phyloP scores from a whole-genome alignment of 2,888 invertebrate species.

The Caenorhabditis panamensis region DNA sequence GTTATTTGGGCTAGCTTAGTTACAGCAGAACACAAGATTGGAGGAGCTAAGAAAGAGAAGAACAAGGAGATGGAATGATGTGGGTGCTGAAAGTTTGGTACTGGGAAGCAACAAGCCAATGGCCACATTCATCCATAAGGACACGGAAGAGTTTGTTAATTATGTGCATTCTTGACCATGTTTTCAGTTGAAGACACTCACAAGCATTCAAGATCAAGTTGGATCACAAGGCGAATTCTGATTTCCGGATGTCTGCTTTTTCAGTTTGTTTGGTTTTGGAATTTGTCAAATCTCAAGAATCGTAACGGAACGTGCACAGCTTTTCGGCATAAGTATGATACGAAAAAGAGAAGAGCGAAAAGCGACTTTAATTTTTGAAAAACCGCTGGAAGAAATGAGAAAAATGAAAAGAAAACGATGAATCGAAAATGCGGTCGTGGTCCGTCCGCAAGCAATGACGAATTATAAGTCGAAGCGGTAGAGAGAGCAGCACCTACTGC shows the following conservation, averaged over 20 bases:
- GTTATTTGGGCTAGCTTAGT: background rate
- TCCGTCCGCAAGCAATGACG: constrained; percentile 29
- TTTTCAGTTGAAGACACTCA: constrained; percentile 3
- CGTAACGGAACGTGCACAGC: too few relatives aligned
- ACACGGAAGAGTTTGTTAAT: constrained; percentile 8
- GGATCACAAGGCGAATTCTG: background rate
- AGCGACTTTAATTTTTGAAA: constrained; percentile 1
- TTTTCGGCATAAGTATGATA: too few relatives aligned
- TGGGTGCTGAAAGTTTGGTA: background rate
- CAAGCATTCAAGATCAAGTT: constrained; percentile 1
- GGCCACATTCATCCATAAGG: background rate
- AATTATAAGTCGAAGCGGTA: constrained; percentile 35
- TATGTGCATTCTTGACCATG: constrained; percentile 36
- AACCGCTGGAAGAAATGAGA: constrained; percentile 32
- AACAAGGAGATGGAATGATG: background rate
- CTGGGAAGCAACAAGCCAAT: background rate
- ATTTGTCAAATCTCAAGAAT: too few relatives aligned
- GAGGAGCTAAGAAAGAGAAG: background rate
- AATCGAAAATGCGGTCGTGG: constrained; percentile 48
- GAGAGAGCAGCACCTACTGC: constrained; percentile 3
- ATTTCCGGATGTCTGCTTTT: background rate
- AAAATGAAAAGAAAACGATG: constrained; percentile 44
- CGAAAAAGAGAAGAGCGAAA: background rate
- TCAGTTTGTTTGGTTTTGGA: too few relatives aligned
- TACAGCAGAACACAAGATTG: constrained; percentile 1